phyloP scores from a whole-genome alignment of 2,797 vertebrate genomes.

The Eurystomus glaucurus region DNA sequence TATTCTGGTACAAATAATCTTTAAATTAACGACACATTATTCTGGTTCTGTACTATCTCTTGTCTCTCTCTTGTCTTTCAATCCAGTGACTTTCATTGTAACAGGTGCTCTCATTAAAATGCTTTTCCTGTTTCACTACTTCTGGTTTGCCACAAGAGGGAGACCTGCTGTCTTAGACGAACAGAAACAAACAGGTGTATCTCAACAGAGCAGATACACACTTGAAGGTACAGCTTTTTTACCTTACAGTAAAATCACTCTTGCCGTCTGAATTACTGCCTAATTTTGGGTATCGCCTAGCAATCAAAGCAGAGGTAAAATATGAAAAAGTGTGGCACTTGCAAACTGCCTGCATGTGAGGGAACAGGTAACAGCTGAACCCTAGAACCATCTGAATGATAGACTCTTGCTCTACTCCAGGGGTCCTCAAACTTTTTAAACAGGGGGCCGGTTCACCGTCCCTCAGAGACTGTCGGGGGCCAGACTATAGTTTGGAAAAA shows the following conservation, averaged over 20 bases:
- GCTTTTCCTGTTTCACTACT: background rate
- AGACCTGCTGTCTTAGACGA: constrained; percentile 11
- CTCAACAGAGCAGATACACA: background rate
- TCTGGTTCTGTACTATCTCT: background rate
- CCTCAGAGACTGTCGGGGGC: no score
- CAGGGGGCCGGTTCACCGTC: no score
- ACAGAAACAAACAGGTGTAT: background rate
- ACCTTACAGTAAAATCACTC: background rate
- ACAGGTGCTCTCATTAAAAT: background rate
- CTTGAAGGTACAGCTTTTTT: background rate
- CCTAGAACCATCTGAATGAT: background rate
- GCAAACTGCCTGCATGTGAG: background rate
- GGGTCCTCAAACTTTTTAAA: no score
- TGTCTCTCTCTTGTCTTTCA: background rate
- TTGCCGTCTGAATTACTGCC: background rate
- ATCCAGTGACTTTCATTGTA: background rate
- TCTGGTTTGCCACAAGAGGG: constrained; percentile 63
- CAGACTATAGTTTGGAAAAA: no score
- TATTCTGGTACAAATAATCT: background rate
- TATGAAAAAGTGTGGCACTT: background rate
- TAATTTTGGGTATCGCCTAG: background rate
- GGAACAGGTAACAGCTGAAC: background rate
- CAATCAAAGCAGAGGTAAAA: background rate
- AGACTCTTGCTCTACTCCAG: background rate
- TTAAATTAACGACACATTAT: background rate